Conservation (phyloP, 53 echinoderm and acorn worm species). For the Echinarachnius parma region DNA sequence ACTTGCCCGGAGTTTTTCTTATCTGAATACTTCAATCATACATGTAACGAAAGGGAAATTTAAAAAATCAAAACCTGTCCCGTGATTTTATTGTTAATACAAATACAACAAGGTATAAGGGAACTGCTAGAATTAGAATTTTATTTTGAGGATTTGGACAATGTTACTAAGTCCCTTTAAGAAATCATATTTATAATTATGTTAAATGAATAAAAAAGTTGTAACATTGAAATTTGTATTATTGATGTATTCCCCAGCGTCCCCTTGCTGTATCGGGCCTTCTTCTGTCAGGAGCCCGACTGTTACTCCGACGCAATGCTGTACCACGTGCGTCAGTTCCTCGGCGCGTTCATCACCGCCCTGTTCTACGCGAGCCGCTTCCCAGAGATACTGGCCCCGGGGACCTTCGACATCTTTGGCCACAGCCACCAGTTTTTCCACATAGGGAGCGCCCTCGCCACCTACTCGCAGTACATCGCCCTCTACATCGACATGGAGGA, state of each 20-base stretch:
- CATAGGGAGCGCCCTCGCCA: slow-evolving; percentile 54
- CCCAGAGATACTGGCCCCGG: slow-evolving; percentile 82
- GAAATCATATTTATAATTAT: no score
- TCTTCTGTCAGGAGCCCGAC: slow-evolving; percentile 60
- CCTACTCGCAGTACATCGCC: slow-evolving; percentile 66
- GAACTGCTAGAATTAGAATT: no score
- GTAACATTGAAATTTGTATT: no score
- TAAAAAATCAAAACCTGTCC: no score
- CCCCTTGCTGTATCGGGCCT: slow-evolving; percentile 69
- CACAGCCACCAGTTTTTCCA: slow-evolving; percentile 95
- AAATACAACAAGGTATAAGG: no score
- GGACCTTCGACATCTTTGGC: slow-evolving; percentile 82
- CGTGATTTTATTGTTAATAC: no score
- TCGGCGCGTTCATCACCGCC: slow-evolving; percentile 37
- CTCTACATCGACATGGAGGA: slow-evolving; percentile 59
- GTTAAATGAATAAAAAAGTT: no score
- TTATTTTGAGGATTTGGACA: no score
- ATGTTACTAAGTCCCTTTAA: no score
- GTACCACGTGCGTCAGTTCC: slow-evolving; percentile 65
- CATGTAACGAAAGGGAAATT: no score
- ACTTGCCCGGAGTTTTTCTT: no score
- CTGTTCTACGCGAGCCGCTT: slow-evolving; percentile 82
- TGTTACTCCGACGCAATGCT: slow-evolving; percentile 49
- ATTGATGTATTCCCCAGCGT: slow-evolving; percentile 35
- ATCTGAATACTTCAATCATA: no score